Evolutionary conservation across 2,888 invertebrate species (phyloP), one percentile per base, ranked within the genome.

Genomic region (Macaria liturata): DNA sequence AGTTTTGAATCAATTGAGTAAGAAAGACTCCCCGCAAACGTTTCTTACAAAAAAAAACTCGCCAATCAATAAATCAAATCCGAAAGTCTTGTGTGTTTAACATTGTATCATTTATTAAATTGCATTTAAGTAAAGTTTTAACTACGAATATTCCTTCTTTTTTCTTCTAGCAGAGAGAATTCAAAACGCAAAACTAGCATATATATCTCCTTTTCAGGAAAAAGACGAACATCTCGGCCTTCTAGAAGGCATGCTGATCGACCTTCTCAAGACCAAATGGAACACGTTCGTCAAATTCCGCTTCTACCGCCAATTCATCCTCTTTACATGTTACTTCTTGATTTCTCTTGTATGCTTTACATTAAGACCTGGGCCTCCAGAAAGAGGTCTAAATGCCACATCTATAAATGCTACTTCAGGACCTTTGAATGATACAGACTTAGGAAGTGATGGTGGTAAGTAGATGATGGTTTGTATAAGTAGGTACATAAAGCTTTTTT

Each of bases 261-360:
- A 99, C 82, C 93, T 99, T 9, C 88, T 99, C 8, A 96, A 98
- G 79, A 98, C 98, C 3, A 99, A 99, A 92, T 99, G 99, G 99
- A 97, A 98, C 75, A 97, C 98, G 0, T 99, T 98, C 83, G 98
- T 98, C 2, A 98, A 97, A 86, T 96, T 95, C 64, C 97, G 98
- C 61, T 98, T 99, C 86, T 98, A 98, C 83, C 93, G 96, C 4
- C 97, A 98, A 78, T 98, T 99, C 82, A 95, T 97, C 63, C 93
- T 97, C 54, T 99, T 99, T 84, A 94, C 96, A 8, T 94, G 96
- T 61, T 99, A 99, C 85, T 99, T 99, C 81, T 78, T 98, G 34
- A 93, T 98, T 48, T 98, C 98, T 3, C 86, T 98, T 62, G 93
- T 96, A 5, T 97, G 98, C 70, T 98, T 99, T 75, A 96, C 97